These are phyloP conservation scores for Euura saliciscinereae DNA, from an alignment of 1,140 invertebrate species.

Conservation along the genomic window DNA sequence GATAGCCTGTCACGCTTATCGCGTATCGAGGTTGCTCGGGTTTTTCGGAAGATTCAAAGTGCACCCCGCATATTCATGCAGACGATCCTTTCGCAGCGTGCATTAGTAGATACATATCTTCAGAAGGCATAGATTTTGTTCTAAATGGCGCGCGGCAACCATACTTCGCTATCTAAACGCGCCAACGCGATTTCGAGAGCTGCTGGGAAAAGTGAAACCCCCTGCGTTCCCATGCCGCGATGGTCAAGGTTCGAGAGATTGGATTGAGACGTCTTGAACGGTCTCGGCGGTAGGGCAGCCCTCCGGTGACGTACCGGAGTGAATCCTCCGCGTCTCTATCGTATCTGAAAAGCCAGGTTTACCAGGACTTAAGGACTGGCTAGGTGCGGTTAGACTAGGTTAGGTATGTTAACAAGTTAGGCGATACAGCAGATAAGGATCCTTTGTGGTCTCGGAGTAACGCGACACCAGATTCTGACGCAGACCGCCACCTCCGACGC, in stretches of 20 bases:
- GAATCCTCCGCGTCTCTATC: background rate
- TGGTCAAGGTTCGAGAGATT: background rate
- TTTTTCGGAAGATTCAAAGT: background rate
- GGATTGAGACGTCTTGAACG: constrained; percentile 43
- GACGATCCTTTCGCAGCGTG: background rate
- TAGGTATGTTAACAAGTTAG: constrained; percentile 56
- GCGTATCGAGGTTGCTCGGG: no score
- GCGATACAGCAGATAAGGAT: constrained; percentile 53
- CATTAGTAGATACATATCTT: constrained; percentile 5
- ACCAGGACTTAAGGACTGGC: background rate
- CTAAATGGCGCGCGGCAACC: background rate
- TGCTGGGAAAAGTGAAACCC: background rate
- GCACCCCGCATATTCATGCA: background rate
- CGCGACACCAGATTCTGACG: constrained; percentile 49
- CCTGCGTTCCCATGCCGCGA: no score
- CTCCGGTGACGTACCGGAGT: background rate
- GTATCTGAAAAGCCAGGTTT: background rate
- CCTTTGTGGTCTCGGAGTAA: constrained; percentile 49
- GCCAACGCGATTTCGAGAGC: background rate
- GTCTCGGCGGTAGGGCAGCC: background rate
- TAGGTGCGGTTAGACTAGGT: constrained; percentile 25
- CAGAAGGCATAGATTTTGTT: background rate
- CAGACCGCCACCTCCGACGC: constrained; percentile 32
- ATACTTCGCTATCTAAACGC: background rate
- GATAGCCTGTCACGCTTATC: no score